Percentiles rank a stretch among this genome's conserved stretches.
These are phyloP conservation scores for Aphelenchoides besseyi DNA, from an alignment of 1,140 invertebrate species.

Conservation along the genomic window DNA sequence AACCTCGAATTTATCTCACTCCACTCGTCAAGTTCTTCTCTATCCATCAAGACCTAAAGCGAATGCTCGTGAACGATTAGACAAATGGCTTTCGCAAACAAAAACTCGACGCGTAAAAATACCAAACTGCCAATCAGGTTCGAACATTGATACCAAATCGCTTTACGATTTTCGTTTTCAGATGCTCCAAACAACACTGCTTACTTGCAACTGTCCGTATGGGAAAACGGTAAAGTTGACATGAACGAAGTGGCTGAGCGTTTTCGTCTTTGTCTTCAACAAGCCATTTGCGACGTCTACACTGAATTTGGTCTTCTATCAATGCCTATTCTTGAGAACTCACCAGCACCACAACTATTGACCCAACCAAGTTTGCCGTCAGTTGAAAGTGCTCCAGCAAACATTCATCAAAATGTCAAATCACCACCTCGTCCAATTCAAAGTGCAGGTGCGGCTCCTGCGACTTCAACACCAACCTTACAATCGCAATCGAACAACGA, in stretches of 20 bases:
- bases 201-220: conserved; percentile 44
- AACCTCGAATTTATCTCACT: not conserved
- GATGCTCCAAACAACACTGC: conserved; percentile 18
- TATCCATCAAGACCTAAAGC: not conserved
- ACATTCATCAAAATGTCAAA: not conserved
- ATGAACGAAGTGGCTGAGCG: conserved; percentile 35
- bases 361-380: not conserved
- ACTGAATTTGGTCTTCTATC: conserved; percentile 47
- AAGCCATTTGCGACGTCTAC: conserved; percentile 44
- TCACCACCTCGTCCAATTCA: not conserved
- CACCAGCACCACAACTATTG: not conserved
- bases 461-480: not conserved
- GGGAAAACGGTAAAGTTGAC: conserved; percentile 48
- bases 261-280: conserved; percentile 37
- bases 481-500: not conserved
- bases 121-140: not conserved
- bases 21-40: not conserved
- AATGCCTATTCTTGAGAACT: conserved; percentile 35
- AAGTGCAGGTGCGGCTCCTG: not conserved
- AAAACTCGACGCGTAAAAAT: not conserved
- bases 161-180: not conserved
- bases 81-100: not conserved
- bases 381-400: not conserved
- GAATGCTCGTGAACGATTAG: not conserved
- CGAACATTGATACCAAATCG: not conserved